Conservation (phyloP, 2,888 invertebrate genomes). For the Cephus sareptanus region DNA sequence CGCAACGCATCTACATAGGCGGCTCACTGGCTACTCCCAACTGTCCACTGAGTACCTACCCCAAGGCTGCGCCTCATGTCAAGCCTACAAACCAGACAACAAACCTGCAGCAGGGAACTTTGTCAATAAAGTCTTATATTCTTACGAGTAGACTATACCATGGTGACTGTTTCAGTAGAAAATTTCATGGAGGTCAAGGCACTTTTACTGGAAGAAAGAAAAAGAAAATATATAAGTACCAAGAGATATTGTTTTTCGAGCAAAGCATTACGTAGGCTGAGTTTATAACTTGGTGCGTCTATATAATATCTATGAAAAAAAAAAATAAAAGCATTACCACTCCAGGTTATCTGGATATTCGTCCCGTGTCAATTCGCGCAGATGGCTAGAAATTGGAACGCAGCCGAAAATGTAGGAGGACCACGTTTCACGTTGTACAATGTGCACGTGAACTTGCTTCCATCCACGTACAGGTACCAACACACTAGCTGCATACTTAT, state of each 20-base stretch:
- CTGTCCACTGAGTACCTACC: neutral
- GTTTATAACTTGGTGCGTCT: neutral
- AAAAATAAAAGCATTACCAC: neutral
- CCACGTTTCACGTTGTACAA: constrained; percentile 51
- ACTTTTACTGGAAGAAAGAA: neutral
- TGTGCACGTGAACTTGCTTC: constrained; percentile 31
- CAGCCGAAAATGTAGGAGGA: constrained; percentile 45
- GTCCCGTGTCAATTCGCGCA: neutral
- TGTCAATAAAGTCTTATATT: neutral
- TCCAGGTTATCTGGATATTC: neutral
- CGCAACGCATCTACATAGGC: neutral
- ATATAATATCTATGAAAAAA: neutral
- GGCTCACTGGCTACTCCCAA: neutral
- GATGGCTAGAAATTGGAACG: neutral
- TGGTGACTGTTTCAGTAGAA: neutral
- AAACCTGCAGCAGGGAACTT: neutral
- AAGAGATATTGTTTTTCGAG: neutral
- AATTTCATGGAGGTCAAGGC: neutral
- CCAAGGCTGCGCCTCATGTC: neutral
- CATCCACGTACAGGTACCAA: neutral
- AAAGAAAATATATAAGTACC: neutral
- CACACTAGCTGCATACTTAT: constrained; percentile 59
- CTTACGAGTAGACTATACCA: neutral
- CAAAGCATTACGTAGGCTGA: neutral
- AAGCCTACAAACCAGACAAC: neutral